Base-by-base conservation (phyloP, 2,888 invertebrate species). In the Halocaridina rubra region DNA sequence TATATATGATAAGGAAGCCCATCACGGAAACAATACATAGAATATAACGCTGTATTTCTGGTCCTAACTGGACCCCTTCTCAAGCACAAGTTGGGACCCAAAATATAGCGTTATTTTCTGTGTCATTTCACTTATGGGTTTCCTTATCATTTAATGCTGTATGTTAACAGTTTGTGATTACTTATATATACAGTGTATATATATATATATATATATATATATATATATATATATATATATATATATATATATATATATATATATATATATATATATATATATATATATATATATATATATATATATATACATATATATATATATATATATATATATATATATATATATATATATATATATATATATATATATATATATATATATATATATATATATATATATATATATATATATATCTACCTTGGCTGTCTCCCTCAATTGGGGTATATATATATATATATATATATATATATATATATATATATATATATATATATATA, bases 151-250 rank as follows among this genome's bases (percentile, higher is more conserved):
- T n/a, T n/a, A n/a, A n/a, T n/a, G n/a, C n/a, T n/a, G n/a, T n/a
- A n/a, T n/a, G n/a, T n/a, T n/a, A n/a, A n/a, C n/a, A n/a, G n/a
- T n/a, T n/a, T n/a, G n/a, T n/a, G n/a, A n/a, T n/a, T n/a, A n/a
- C n/a, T n/a, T n/a, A n/a, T n/a, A n/a, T n/a, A n/a, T n/a, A n/a
- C n/a, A n/a, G n/a, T 61, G n/a, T 61, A n/a, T 61, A 61, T 61
- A 61, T 61, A n/a, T 61, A 61, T 61, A 61, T 61, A 61, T 61
- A 61, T 61, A 61, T 61, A 69, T 69, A 30, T 69, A 69, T 69
- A 4, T 30, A 2, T 30, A 69, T 30, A 69, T 30, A 69, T 2
- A 69, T 22, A 69, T 22, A 69, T 10, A 30, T 22, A 69, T 2
- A 69, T 2, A 69, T 1, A 69, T 22, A 64, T 1, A 64, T 13